A percentile compares a stretch with the other conserved stretches of the same genome.
phyloP scores from a whole-genome alignment of 2,888 invertebrate species.

The Thymelicus sylvestris region DNA sequence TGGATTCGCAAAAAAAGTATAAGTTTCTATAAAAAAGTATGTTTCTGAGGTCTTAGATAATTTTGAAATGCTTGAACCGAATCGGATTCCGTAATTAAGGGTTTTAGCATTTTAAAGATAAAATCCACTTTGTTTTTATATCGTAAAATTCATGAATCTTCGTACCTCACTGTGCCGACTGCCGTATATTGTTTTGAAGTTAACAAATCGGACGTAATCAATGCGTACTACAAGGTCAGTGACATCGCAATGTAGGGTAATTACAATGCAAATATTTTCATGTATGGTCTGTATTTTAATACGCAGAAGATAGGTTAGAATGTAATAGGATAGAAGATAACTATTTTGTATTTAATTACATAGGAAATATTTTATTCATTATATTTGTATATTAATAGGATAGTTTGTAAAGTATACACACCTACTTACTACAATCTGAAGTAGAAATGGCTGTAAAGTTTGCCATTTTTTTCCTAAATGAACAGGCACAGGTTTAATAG shows the following conservation, averaged over 20 bases:
- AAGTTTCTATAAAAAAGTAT: conserved; percentile 56
- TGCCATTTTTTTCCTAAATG: no score
- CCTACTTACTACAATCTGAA: no score
- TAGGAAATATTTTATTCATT: no score
- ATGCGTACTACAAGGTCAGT: conserved; percentile 21
- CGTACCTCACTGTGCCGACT: not conserved
- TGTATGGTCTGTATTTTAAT: not conserved
- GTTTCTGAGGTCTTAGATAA: conserved; percentile 9
- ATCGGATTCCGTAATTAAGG: conserved; percentile 4
- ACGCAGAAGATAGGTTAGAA: not conserved
- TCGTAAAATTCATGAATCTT: not conserved
- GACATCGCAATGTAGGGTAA: conserved; percentile 17
- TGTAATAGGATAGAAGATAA: no score
- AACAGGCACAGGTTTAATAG: no score
- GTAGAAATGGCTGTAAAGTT: no score
- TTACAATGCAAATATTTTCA: not conserved
- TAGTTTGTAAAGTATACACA: no score
- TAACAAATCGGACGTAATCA: not conserved
- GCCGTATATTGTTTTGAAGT: not conserved
- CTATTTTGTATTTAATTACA: no score
- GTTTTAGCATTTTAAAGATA: not conserved
- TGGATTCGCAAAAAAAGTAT: conserved; percentile 57
- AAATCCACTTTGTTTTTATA: not conserved
- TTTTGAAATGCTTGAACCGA: conserved; percentile 11
- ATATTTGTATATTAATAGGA: no score